Percentiles rank a stretch among this genome's conserved stretches.
Evolutionary conservation across 2,888 invertebrate genomes (phyloP).

Genomic region (Exephanes ischioxanthus): DNA sequence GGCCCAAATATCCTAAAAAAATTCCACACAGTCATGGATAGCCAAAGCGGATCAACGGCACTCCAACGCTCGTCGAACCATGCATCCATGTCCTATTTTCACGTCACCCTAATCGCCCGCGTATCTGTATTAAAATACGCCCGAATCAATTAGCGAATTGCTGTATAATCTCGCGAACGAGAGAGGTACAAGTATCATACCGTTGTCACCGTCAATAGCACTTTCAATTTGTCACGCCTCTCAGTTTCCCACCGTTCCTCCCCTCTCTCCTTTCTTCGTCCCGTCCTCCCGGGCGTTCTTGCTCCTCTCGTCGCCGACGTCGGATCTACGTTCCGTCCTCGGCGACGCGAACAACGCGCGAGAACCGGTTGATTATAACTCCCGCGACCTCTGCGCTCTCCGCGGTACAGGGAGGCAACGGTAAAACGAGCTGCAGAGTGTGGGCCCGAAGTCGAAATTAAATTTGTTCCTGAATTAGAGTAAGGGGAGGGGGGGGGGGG

Average conservation of each 20-base stretch:
- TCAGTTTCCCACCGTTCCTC: slow-evolving; percentile 23
- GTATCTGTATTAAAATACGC: not conserved
- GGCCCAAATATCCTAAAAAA: too few relatives aligned
- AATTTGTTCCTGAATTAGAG: slow-evolving; percentile 71
- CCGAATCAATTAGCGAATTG: slow-evolving; percentile 38
- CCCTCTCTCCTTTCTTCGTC: not conserved
- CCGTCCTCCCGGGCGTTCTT: slow-evolving; percentile 21
- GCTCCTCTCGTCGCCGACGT: slow-evolving; percentile 5
- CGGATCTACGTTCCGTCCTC: slow-evolving; percentile 36
- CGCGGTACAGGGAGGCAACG: slow-evolving; percentile 41
- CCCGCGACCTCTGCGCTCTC: slow-evolving; percentile 26
- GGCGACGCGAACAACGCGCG: slow-evolving; percentile 35
- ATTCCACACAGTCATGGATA: too few relatives aligned
- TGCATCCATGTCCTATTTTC: not conserved
- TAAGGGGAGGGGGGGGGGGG: slow-evolving; percentile 10
- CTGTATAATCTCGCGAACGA: slow-evolving; percentile 12
- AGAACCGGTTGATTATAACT: slow-evolving; percentile 53
- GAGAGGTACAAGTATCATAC: slow-evolving; percentile 39
- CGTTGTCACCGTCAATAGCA: slow-evolving; percentile 55
- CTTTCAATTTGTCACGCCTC: slow-evolving; percentile 64
- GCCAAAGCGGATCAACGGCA: too few relatives aligned
- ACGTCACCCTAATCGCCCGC: not conserved
- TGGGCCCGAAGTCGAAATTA: slow-evolving; percentile 62
- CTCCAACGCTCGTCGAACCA: not conserved
- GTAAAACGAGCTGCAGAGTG: slow-evolving; percentile 1